Evolutionary conservation across 2,113 vertebrate species (phyloP).

Genomic region (Rhabdornis inornatus): DNA sequence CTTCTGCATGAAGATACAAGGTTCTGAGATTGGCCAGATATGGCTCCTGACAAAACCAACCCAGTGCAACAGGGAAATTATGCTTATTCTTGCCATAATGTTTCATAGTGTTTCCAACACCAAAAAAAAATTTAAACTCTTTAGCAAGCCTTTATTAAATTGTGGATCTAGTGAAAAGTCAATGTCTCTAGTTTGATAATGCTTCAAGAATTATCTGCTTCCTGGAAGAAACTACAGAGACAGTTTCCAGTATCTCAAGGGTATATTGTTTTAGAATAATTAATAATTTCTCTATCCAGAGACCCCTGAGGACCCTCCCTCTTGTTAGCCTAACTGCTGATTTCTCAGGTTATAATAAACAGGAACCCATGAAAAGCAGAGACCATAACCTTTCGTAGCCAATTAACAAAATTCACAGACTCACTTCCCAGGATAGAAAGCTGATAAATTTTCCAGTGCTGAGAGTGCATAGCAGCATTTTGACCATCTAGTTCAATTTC

Average conservation of each 20-base stretch:
- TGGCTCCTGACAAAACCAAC: fast-evolving
- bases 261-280: background rate
- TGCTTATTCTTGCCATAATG: background rate
- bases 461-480: background rate
- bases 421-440: background rate
- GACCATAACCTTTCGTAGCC: background rate
- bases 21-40: background rate
- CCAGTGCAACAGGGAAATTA: background rate
- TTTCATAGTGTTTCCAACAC: background rate
- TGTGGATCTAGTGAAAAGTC: background rate
- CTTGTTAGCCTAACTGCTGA: background rate
- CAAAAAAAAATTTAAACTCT: background rate
- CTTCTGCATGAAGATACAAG: background rate
- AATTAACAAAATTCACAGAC: background rate
- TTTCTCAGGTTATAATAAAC: background rate
- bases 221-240: background rate
- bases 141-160: background rate
- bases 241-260: background rate
- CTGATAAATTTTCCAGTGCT: background rate
- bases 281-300: background rate
- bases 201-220: background rate
- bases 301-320: background rate
- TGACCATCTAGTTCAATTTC: background rate
- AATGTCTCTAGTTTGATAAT: background rate
- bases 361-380: background rate